Conservation (phyloP, 2,888 invertebrate genomes). For the Miltochrista miniata region DNA sequence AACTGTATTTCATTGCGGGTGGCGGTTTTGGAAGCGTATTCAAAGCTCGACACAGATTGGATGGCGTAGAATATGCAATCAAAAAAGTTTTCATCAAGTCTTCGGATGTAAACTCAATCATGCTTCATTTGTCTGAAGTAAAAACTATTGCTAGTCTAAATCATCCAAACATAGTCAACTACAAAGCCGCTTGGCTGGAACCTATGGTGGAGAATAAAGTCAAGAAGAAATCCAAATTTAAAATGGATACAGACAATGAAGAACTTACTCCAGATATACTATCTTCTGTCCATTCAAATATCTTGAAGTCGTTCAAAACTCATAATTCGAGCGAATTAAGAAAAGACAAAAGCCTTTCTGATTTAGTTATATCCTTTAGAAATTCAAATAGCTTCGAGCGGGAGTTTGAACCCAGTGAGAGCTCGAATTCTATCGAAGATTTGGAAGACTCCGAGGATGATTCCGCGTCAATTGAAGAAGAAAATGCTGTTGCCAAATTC, state of each 20-base stretch:
- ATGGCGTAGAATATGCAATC: slow-evolving; percentile 90
- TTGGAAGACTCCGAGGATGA: slow-evolving; percentile 57
- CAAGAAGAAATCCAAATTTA: slow-evolving; percentile 60
- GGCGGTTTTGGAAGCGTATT: slow-evolving; percentile 92
- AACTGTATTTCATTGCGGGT: slow-evolving; percentile 86
- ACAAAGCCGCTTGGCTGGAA: slow-evolving; percentile 93
- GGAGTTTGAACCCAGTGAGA: slow-evolving; percentile 29
- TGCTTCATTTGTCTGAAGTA: slow-evolving; percentile 89
- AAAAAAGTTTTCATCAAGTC: slow-evolving; percentile 89
- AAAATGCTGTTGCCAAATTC: slow-evolving; percentile 67
- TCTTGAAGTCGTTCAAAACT: slow-evolving; percentile 75
- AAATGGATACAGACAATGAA: slow-evolving; percentile 69
- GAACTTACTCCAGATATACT: slow-evolving; percentile 56
- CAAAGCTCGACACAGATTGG: slow-evolving; percentile 89
- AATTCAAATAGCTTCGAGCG: slow-evolving; percentile 62
- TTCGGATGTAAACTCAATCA: slow-evolving; percentile 85
- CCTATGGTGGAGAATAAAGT: slow-evolving; percentile 80
- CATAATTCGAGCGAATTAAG: slow-evolving; percentile 73
- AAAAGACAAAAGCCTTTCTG: slow-evolving; percentile 63
- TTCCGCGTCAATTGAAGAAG: slow-evolving; percentile 41
- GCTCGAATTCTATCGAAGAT: slow-evolving; percentile 51
- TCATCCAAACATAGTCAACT: slow-evolving; percentile 91
- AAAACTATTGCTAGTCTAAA: slow-evolving; percentile 91
- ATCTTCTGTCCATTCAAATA: slow-evolving; percentile 66
- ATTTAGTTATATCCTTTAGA: slow-evolving; percentile 71